phyloP scores from a whole-genome alignment of 2,113 vertebrate genomes.

The Chinchilla lanigera region DNA sequence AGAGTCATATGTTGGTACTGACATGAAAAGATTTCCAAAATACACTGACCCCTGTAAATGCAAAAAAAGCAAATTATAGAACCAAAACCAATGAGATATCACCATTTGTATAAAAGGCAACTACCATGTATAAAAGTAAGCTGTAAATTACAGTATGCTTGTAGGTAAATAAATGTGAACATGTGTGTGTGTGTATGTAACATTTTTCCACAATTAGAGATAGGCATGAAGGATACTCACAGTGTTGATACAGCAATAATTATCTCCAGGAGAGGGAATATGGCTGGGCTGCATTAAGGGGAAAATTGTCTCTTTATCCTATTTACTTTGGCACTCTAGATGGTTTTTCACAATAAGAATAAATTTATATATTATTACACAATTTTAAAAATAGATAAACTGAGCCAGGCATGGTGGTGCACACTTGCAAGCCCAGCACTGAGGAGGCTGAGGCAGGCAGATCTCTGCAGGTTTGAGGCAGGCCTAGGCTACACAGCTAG shows the following conservation, averaged over 20 bases:
- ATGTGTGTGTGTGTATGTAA: background rate
- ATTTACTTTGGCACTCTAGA: background rate
- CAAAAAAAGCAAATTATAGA: background rate
- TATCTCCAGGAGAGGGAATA: background rate
- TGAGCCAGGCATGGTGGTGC: background rate
- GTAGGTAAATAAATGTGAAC: background rate
- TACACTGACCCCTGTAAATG: background rate
- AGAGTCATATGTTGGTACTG: background rate
- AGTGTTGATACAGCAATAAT: background rate
- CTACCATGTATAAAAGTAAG: background rate
- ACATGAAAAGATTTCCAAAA: background rate
- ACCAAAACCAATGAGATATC: background rate
- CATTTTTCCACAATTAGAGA: background rate
- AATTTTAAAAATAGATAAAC: slow-evolving; percentile 20
- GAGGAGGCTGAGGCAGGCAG: background rate
- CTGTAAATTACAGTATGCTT: background rate
- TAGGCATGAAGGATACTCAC: background rate
- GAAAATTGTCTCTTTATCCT: background rate
- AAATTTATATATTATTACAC: background rate
- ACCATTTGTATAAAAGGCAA: slow-evolving; percentile 1
- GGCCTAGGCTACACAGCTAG: background rate
- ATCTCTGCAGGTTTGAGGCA: background rate
- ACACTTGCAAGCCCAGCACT: background rate
- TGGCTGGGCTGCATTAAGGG: background rate
- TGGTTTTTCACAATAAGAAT: background rate